Base-by-base conservation (phyloP, 2,113 vertebrate species). In the Muscicapa adusta region DNA sequence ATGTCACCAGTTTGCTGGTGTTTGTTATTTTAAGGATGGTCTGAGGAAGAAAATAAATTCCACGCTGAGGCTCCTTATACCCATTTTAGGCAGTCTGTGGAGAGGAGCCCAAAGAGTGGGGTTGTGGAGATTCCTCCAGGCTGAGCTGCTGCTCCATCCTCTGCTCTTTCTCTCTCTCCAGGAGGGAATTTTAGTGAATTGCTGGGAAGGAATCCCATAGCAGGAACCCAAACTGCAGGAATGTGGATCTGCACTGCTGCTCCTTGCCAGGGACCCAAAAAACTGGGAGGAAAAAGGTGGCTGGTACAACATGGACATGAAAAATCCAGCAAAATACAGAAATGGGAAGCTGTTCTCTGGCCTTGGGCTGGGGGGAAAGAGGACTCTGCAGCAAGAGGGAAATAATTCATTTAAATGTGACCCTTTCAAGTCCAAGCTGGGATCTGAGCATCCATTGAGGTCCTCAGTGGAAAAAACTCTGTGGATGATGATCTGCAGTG, bases 1-100 rank as follows among this genome's bases (percentile, higher is more conserved):
- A 0, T 95, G 94, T 85, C 95, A 93, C 82, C 89, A 28, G 63
- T 8, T 96, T 74, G 88, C 85, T 90, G 80, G 11, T 58, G 93
- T 95, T 95, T 97, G 93, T 96, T 97, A 96, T 97, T 97, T 97
- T 96, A 96, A 85, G 88, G 89, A 96, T 67, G 88, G 79, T 73
- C 91, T 90, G 2, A 63, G 91, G 92, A 89, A 93, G 94, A 96
- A 96, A 95, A 96, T 92, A 96, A 94, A 92, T 92, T 91, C 92
- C 76, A 65, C 68, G 31, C 43, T 10, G 38, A 92, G 76, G 76
- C 92, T 94, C 83, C 66, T 91, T 78, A 81, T 78, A 91, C 6
- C 94, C 96, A 96, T 97, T 97, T 95, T 96, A 94, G 95, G 94
- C 93, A 95, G 90, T 48, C 9, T 53, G 82, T 77, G 88, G 93